A percentile compares a stretch with the other conserved stretches of the same genome.
Conservation (phyloP, 2,797 vertebrate genomes). For the Pteropus rufus region DNA sequence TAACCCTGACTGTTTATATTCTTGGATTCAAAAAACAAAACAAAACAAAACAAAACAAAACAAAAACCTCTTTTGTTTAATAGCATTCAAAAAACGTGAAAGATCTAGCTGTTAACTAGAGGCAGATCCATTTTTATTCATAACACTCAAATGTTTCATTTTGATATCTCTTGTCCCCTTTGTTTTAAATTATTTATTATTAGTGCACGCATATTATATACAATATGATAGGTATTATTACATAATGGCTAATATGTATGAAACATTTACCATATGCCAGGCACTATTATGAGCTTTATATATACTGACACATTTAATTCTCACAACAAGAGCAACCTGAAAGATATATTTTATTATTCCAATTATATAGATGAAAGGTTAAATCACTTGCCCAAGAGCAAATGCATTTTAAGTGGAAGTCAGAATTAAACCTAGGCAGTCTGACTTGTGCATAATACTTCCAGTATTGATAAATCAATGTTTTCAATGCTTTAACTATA, state of each 20-base stretch:
- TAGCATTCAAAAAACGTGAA: slow-evolving; percentile 38
- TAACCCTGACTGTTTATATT: neutral
- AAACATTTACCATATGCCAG: neutral
- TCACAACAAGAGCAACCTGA: slow-evolving; percentile 26
- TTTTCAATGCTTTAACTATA: neutral
- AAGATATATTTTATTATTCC: slow-evolving; percentile 47
- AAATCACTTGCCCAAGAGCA: slow-evolving; percentile 42
- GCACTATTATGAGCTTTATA: slow-evolving; percentile 4
- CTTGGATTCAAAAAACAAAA: neutral
- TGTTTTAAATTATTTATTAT: slow-evolving; percentile 39
- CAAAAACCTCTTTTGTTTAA: neutral
- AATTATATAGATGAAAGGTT: slow-evolving; percentile 54
- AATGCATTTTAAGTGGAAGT: slow-evolving; percentile 27
- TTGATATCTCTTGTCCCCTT: neutral
- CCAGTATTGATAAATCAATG: slow-evolving; percentile 4
- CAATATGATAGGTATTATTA: neutral
- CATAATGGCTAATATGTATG: slow-evolving; percentile 17
- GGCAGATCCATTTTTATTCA: neutral
- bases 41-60: too few relatives aligned
- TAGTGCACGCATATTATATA: neutral
- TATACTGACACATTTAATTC: slow-evolving; percentile 47
- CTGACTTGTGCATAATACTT: neutral
- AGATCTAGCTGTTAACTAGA: neutral
- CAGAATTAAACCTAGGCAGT: slow-evolving; percentile 2
- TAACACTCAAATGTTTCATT: slow-evolving; percentile 33